Percentiles rank a stretch among this genome's conserved stretches.
phyloP scores from a whole-genome alignment of 1,140 invertebrate species.

The Musca vetustissima region DNA sequence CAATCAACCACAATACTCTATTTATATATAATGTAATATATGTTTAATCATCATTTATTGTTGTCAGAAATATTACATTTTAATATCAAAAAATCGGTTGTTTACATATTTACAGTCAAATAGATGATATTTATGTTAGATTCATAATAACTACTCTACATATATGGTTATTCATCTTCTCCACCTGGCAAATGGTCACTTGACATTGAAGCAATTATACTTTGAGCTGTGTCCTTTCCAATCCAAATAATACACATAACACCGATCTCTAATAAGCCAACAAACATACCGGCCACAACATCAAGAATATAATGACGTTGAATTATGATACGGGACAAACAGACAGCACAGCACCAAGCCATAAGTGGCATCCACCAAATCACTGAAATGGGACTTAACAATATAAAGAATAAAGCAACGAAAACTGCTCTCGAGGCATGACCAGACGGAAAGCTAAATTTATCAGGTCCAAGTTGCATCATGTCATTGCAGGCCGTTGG shows the following conservation, averaged over 20 bases:
- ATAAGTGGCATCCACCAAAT: slow-evolving; percentile 66
- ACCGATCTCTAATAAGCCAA: slow-evolving; percentile 76
- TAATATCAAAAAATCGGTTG: too few relatives aligned
- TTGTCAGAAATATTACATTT: too few relatives aligned
- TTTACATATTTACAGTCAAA: too few relatives aligned
- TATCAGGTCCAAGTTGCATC: slow-evolving; percentile 70
- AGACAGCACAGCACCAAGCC: slow-evolving; percentile 75
- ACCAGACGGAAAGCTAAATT: slow-evolving; percentile 95
- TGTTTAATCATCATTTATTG: too few relatives aligned
- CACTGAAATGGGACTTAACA: slow-evolving; percentile 64
- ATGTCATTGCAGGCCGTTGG: slow-evolving; percentile 72
- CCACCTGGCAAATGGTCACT: slow-evolving; percentile 62
- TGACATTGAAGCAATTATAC: slow-evolving; percentile 59
- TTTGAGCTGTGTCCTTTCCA: slow-evolving; percentile 57
- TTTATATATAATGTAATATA: too few relatives aligned
- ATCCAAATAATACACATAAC: slow-evolving; percentile 72
- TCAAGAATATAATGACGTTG: slow-evolving; percentile 87
- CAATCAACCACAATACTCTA: too few relatives aligned
- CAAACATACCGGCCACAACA: slow-evolving; percentile 71
- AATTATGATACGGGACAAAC: slow-evolving; percentile 69
- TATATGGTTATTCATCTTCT: too few relatives aligned
- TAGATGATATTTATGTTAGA: too few relatives aligned
- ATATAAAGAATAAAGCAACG: slow-evolving; percentile 71
- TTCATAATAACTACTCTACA: too few relatives aligned
- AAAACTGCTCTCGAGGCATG: slow-evolving; percentile 87